phyloP scores from a whole-genome alignment of 2,888 invertebrate genomes.

The Papilio gigon region DNA sequence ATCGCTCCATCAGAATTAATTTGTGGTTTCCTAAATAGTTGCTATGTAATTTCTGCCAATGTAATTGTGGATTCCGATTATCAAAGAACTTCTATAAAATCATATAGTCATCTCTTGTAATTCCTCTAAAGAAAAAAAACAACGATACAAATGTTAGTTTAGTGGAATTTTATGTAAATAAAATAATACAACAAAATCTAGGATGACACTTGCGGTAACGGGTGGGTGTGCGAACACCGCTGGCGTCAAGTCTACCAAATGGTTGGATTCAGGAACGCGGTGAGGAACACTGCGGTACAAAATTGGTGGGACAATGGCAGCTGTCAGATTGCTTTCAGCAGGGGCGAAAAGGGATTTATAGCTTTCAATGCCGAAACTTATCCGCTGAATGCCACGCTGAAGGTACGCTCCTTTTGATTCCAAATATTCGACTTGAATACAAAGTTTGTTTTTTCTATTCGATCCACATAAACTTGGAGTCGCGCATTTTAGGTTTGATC shows the following conservation, averaged over 20 bases:
- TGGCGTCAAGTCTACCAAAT: slow-evolving; percentile 91
- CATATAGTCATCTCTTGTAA: no score
- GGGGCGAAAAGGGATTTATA: slow-evolving; percentile 87
- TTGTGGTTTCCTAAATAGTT: no score
- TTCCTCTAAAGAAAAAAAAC: no score
- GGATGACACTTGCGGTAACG: slow-evolving; percentile 85
- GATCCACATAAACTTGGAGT: slow-evolving; percentile 10
- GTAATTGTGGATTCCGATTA: no score
- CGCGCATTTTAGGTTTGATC: not conserved
- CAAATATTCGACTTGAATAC: slow-evolving; percentile 4
- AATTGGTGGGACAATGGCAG: slow-evolving; percentile 91
- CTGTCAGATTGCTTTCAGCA: slow-evolving; percentile 91
- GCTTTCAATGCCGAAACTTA: slow-evolving; percentile 86
- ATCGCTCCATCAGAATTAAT: no score
- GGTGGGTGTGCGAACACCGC: slow-evolving; percentile 92
- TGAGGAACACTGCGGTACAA: slow-evolving; percentile 69
- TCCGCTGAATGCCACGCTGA: slow-evolving; percentile 81
- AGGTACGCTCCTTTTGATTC: slow-evolving; percentile 61
- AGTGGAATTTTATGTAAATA: no score
- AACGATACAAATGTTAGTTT: no score
- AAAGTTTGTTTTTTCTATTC: slow-evolving; percentile 25
- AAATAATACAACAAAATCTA: slow-evolving; percentile 42
- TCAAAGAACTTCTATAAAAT: no score
- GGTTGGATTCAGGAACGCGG: slow-evolving; percentile 88
- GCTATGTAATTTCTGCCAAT: no score